These are phyloP conservation scores for Campylomormyrus numenius DNA, from an alignment of 2,113 vertebrate genomes.

Conservation along the genomic window DNA sequence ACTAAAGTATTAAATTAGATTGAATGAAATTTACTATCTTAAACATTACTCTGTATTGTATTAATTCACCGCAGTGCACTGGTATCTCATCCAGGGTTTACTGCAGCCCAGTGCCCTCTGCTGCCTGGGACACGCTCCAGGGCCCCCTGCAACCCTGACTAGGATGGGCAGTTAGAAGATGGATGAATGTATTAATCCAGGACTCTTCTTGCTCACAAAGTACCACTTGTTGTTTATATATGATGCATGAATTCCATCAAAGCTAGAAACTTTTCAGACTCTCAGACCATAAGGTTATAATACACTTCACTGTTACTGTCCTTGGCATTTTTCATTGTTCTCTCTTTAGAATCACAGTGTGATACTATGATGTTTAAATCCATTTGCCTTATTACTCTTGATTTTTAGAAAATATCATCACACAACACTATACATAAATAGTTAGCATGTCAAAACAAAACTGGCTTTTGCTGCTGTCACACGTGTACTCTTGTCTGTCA, in stretches of 20 bases:
- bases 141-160: not conserved
- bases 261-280: not conserved
- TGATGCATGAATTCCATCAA: not conserved
- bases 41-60: not conserved
- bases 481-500: not conserved
- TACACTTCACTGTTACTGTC: not conserved
- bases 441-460: not conserved
- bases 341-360: not conserved
- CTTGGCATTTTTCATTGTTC: not conserved
- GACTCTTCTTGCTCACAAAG: not conserved
- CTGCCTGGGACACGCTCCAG: not conserved
- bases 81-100: not conserved
- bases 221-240: not conserved
- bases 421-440: not conserved
- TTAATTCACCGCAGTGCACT: not conserved
- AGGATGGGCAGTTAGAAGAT: not conserved
- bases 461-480: not conserved
- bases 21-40: not conserved
- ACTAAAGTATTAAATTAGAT: not conserved
- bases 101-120: not conserved
- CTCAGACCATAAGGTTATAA: not conserved
- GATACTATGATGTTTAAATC: not conserved
- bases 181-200: not conserved
- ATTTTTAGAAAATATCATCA: not conserved
- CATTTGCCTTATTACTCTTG: not conserved